Conservation (phyloP, 1,140 invertebrate species). For the Lucilia cuprina region DNA sequence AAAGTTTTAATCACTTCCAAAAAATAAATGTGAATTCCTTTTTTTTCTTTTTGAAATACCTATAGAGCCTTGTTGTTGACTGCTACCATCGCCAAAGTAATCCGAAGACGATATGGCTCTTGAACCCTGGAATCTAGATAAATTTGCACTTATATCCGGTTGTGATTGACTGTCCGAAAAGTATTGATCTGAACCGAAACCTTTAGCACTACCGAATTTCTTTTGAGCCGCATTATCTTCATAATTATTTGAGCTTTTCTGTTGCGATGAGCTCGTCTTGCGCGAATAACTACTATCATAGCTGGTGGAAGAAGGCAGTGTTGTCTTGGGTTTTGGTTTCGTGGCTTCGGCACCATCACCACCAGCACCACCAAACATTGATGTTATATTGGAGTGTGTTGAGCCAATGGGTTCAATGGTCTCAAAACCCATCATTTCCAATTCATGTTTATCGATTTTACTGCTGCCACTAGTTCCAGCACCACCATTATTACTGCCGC, state of each 20-base stretch:
- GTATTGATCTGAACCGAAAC: slow-evolving; percentile 97
- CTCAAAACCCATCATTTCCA: slow-evolving; percentile 59
- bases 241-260: slow-evolving; percentile 20
- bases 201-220: slow-evolving; percentile 96
- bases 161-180: slow-evolving; percentile 75
- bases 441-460: slow-evolving; percentile 55
- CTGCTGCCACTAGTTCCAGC: slow-evolving; percentile 34
- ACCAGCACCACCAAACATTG: slow-evolving; percentile 51
- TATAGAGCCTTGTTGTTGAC: slow-evolving; percentile 20
- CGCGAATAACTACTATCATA: slow-evolving; percentile 15
- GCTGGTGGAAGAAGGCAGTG: background rate
- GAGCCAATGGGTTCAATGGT: slow-evolving; percentile 58
- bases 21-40: background rate
- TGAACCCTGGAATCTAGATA: slow-evolving; percentile 83
- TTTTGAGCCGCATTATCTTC: slow-evolving; percentile 76
- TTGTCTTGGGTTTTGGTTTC: slow-evolving; percentile 7
- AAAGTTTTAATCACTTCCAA: background rate
- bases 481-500: background rate
- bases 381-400: slow-evolving; percentile 55
- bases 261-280: slow-evolving; percentile 15
- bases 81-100: slow-evolving; percentile 80
- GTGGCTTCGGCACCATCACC: background rate
- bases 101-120: slow-evolving; percentile 95
- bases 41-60: background rate
- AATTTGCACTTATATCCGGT: slow-evolving; percentile 49